Evolutionary conservation across 2,113 vertebrate species (phyloP), one percentile per base, ranked within the genome.

Genomic region (Pangasianodon gigas): DNA sequence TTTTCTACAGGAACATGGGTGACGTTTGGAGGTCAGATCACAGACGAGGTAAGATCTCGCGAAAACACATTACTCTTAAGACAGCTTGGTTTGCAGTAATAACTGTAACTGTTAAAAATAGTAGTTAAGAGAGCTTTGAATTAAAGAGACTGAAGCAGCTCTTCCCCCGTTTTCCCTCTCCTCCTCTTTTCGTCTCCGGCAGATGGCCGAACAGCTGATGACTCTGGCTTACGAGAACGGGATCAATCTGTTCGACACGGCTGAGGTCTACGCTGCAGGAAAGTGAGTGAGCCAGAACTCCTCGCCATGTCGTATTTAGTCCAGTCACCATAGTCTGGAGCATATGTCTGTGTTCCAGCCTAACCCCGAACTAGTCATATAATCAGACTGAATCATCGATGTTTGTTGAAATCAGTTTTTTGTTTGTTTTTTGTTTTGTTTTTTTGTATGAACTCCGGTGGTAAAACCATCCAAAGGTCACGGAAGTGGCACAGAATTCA

Each of bases 171-270:
- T 88, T 29, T n/a, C 48, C 51, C 41, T 62, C 56, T 60, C 75
- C 52, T 88, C 13, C 81, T 75, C 41, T 83, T 81, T n/a, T 18
- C 58, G 9, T 75, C 83, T 90, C 1, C 95, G 95, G 46, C 97
- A 99, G 98, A 98, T 97, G 97, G 98, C 98, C 0, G 98, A 99
- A 94, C 98, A 99, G 96, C 96, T 99, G 90, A 97, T 99, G 98
- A 99, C 97, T 93, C 92, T 99, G 94, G 98, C 98, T 88, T 99
- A 99, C 1, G 98, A 99, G 95, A 99, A 99, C 0, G 98, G 98
- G 94, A 99, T 99, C 95, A 99, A 99, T 96, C 97, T 99, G 93
- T 99, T 99, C 21, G 98, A 99, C 94, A 99, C 98, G 0, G 98
- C 98, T 0, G 98, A 99, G 91, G 98, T 99, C 94, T 99, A 99